Evolutionary conservation across 1,140 invertebrate genomes (phyloP), one percentile per base, ranked within the genome.

Genomic region (Cyclargus thomasi): DNA sequence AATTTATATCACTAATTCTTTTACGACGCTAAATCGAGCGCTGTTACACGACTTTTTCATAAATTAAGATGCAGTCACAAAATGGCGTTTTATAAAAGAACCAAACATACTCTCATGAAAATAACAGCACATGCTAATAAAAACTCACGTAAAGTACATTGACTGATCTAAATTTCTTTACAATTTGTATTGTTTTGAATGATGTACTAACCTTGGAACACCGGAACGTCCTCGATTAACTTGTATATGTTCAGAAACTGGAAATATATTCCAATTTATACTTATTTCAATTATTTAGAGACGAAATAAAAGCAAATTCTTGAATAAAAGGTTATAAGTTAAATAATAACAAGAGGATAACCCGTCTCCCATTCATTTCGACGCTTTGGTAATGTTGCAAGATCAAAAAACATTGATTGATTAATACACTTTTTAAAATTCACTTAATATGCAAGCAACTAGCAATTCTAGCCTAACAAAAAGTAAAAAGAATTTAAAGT

Each of bases 71-170:
- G 55, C 65, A 23, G 35, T 36, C 35, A 70, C 78, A 82, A 85
- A 83, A 85, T 83, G 82, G 81, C 82, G 81, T 72, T 73, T 70
- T 73, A 76, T 74, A 76, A 76, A 73, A 67, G 70, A 74, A 78
- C 72, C 69, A 76, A 78, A 78, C 76, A 14, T 47, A 57, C 71
- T 79, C 76, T 74, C 76, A 74, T 70, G 70, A 77, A 83, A 47
- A 83, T 82, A 84, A 82, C 76, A 79, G 78, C 81, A 84, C 82
- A 84, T 82, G 83, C 76, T 65, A 84, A 72, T 80, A 76, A 79
- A 77, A 82, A 82, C 70, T 76, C 72, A 75, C 68, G 68, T 69
- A 73, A 73, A 72, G 75, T 79, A 79, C 71, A 66, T 67, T 66
- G 68, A 69, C 69, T 78, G 74, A 73, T 74, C 73, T 78, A 78